Conservation (phyloP, 1,140 invertebrate species). For the Melipona quadrifasciata region DNA sequence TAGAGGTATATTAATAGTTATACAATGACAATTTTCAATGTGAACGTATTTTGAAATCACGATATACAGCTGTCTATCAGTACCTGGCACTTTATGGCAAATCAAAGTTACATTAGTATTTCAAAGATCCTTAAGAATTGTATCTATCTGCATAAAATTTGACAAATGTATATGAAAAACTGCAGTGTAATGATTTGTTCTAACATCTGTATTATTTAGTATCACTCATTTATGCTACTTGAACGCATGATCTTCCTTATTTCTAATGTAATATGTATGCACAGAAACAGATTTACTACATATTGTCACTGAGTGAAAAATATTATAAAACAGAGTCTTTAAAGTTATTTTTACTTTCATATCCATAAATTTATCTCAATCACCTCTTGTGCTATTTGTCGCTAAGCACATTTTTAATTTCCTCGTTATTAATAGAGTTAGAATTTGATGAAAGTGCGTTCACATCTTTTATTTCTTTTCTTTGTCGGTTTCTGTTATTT, state of each 20-base stretch:
- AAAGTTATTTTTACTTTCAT: conserved; percentile 43
- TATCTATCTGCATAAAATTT: conserved; percentile 18
- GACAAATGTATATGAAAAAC: conserved; percentile 35
- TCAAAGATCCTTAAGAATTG: conserved; percentile 13
- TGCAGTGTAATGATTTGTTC: conserved; percentile 16
- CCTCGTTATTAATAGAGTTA: conserved; percentile 32
- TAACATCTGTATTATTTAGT: conserved; percentile 23
- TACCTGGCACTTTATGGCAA: conserved; percentile 58
- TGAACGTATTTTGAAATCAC: conserved; percentile 22
- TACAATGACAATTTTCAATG: background rate
- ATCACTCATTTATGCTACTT: conserved; percentile 29
- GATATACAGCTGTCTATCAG: conserved; percentile 19
- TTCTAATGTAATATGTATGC: conserved; percentile 47
- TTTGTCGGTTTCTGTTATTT: conserved; percentile 70
- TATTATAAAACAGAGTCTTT: conserved; percentile 62
- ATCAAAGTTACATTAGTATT: conserved; percentile 40
- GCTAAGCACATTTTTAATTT: conserved; percentile 14
- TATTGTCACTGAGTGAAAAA: conserved; percentile 61
- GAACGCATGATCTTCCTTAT: conserved; percentile 36
- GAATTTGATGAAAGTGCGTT: conserved; percentile 35
- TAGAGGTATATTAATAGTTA: background rate
- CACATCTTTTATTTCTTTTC: conserved; percentile 72
- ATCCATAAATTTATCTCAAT: conserved; percentile 26
- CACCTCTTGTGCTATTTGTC: background rate
- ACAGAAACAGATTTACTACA: conserved; percentile 47